Evolutionary conservation across 2,888 invertebrate species (phyloP), one percentile per base, ranked within the genome.

Genomic region (Ferdinandea cuprea): DNA sequence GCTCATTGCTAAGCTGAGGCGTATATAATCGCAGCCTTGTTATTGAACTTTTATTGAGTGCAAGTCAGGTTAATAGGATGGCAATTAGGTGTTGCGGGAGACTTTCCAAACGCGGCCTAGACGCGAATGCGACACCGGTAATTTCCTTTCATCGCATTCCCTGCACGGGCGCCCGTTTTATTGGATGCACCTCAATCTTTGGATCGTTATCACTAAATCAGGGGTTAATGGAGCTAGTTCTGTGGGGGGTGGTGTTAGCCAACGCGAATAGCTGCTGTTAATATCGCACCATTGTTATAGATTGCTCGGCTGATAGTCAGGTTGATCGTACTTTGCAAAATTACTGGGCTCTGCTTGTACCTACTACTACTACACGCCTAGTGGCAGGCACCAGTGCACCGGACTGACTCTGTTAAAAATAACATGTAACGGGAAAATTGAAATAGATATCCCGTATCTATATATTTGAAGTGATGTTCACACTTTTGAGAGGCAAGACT

Each of bases 21-120:
- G 77, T 77, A 72, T 61, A 68, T 58, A 66, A 68, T 76, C 35
- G 69, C 68, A 78, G 63, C 72, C 72, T 83, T 84, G 84, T 84
- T 84, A 79, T 84, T 79, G 79, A 84, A 84, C 78, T 84, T 84
- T 84, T 84, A 84, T 84, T 84, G 84, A 79, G 84, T 84, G 84
- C 84, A 84, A 84, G 84, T 65, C 84, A 79, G 84, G 84, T 84
- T 84, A 84, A 84, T 79, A 79, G 78, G 73, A 78, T 69, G 68
- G 83, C 83, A 83, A 83, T 83, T 77, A 83, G 83, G 78, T 83
- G 83, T 77, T 78, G 83, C 78, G 83, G 73, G 77, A 68, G 83
- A 83, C 78, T 83, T 83, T 77, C 83, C 78, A 83, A 83, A 83
- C 83, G 72, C 68, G 68, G 25, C 19, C 63, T 15, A 19, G 65